Evolutionary conservation across 2,797 vertebrate species (phyloP).

Genomic region (Anolis apletophallus): DNA sequence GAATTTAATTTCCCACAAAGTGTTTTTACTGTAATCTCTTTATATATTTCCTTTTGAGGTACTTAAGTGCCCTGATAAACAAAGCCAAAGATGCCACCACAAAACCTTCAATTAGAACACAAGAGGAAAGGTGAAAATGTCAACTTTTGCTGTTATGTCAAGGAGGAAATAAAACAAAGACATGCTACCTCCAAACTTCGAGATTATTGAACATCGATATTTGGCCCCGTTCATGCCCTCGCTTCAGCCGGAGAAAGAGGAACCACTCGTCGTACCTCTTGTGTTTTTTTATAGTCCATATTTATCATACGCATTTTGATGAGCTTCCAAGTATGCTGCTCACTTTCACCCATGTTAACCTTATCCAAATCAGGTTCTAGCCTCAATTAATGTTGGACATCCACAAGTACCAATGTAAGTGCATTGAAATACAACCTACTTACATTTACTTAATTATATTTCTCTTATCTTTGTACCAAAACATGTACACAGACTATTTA

Average conservation of each 20-base stretch:
- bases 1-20: no score
- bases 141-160: no score
- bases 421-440: not conserved
- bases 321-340: constrained; percentile 23
- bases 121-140: not conserved
- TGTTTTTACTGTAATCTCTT: not conserved
- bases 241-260: no score
- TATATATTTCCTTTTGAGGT: not conserved
- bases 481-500: no score
- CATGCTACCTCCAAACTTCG: not conserved
- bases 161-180: no score
- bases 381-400: not conserved
- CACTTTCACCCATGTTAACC: not conserved
- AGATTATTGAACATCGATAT: no score
- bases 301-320: no score
- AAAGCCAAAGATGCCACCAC: not conserved
- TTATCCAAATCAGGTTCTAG: not conserved
- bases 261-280: no score
- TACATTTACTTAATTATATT: constrained; percentile 37
- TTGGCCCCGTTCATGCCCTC: no score
- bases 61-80: not conserved
- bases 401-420: not conserved
- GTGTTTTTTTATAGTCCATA: no score
- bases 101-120: not conserved
- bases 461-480: not conserved